phyloP scores from a whole-genome alignment of 2,797 vertebrate species.

The Spinus pinus region DNA sequence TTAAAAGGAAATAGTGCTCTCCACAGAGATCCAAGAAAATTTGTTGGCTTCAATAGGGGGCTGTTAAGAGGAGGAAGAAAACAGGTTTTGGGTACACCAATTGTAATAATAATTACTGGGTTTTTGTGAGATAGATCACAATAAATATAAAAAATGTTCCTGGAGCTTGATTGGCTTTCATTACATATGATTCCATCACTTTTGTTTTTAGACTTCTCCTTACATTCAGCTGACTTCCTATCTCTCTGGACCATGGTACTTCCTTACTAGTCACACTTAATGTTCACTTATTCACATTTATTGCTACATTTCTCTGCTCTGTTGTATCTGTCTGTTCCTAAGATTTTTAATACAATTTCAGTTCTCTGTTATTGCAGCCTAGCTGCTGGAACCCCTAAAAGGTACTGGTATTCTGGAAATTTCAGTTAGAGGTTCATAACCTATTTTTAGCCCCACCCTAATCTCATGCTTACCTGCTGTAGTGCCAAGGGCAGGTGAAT shows the following conservation, averaged over 20 bases:
- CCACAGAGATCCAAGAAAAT: background rate
- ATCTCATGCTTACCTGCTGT: background rate
- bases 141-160: background rate
- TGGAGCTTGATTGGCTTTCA: background rate
- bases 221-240: background rate
- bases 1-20: background rate
- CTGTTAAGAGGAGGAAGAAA: background rate
- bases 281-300: background rate
- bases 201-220: background rate
- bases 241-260: background rate
- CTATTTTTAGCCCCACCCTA: background rate
- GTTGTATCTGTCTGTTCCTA: background rate
- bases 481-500: background rate
- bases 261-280: background rate
- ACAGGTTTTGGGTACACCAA: background rate
- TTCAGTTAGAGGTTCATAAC: background rate
- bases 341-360: background rate
- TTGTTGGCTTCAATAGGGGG: background rate
- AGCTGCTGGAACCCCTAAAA: background rate
- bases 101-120: background rate
- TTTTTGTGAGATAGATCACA: background rate
- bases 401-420: background rate
- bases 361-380: background rate
- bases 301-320: background rate
- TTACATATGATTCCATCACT: fast-evolving